Percentiles rank a stretch among this genome's conserved stretches.
Evolutionary conservation across 2,888 invertebrate species (phyloP).

Genomic region (Sepiola atlantica): DNA sequence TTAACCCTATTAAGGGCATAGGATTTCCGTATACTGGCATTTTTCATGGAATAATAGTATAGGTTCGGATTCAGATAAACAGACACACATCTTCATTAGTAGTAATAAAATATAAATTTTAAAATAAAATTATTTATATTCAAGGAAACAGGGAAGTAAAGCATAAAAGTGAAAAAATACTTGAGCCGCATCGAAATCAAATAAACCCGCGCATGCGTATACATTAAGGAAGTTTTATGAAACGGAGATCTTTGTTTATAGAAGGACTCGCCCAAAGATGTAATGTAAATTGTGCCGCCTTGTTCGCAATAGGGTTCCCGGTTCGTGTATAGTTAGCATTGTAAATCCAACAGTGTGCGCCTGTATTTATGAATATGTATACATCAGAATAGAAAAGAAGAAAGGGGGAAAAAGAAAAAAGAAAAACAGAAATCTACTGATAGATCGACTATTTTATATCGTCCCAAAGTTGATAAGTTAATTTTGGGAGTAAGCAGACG

Average conservation of each 20-base stretch:
- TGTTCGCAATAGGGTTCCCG: background rate
- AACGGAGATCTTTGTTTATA: background rate
- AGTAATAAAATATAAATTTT: no score
- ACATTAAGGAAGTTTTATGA: background rate
- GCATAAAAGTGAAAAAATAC: background rate
- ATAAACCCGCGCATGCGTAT: background rate
- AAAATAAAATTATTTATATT: no score
- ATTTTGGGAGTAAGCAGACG: background rate
- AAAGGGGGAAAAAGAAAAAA: no score
- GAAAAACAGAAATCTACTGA: no score
- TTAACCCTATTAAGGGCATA: no score
- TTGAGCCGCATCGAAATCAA: background rate
- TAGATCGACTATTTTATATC: constrained; percentile 11
- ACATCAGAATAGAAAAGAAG: no score
- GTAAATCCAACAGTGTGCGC: background rate
- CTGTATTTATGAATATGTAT: background rate
- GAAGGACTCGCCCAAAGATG: background rate
- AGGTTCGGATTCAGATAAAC: no score
- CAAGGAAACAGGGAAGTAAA: accelerated
- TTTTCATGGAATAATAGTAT: no score
- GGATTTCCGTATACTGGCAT: no score
- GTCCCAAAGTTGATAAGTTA: constrained; percentile 23
- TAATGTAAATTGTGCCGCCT: background rate
- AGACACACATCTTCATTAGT: no score
- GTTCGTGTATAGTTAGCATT: background rate